These are phyloP conservation scores for Laticauda laticaudata DNA, from an alignment of 2,113 vertebrate species.

Conservation along the genomic window DNA sequence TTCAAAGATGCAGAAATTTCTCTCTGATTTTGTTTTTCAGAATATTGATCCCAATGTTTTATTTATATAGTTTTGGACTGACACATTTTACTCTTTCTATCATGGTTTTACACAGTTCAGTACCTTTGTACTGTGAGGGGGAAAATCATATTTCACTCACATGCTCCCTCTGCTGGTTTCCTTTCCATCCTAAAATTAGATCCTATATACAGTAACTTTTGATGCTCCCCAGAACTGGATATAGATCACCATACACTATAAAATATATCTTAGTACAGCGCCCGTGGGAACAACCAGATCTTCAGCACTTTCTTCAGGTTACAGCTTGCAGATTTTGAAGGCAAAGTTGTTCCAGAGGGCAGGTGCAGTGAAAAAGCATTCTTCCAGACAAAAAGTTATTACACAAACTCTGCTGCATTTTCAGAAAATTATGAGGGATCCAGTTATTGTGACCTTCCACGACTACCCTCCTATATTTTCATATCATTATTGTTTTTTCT, in stretches of 20 bases:
- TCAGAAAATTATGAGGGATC: neutral
- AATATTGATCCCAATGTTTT: neutral
- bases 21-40: neutral
- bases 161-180: constrained; percentile 20
- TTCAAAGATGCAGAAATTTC: neutral
- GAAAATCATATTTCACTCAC: neutral
- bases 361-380: neutral
- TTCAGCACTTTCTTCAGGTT: neutral
- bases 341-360: neutral
- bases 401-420: neutral
- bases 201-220: neutral
- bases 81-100: neutral
- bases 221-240: neutral
- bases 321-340: neutral
- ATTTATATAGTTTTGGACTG: neutral
- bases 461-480: neutral
- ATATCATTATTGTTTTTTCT: neutral
- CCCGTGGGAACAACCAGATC: neutral
- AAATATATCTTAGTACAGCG: neutral
- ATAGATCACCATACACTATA: neutral
- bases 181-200: neutral
- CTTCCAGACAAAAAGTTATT: neutral
- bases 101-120: neutral
- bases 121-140: neutral
- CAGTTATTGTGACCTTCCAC: neutral